Conservation (phyloP, 2,888 invertebrate species). For the Calephelis perditalis region DNA sequence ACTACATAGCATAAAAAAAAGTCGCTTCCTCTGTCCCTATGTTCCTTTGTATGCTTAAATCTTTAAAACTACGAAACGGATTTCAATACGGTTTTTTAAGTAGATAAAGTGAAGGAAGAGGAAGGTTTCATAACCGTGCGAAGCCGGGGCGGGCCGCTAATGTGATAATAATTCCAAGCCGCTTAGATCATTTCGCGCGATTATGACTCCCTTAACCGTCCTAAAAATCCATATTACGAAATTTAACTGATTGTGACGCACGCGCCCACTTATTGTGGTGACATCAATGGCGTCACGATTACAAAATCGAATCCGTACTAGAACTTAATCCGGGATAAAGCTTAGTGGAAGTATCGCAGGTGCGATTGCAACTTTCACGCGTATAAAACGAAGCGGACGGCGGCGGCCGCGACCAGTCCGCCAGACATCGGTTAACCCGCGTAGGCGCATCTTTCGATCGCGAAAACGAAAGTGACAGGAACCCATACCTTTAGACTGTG, state of each 20-base stretch:
- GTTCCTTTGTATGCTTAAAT: too few relatives aligned
- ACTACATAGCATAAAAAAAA: too few relatives aligned
- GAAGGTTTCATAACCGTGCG: too few relatives aligned
- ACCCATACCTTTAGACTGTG: conserved; percentile 46
- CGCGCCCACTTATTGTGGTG: conserved; percentile 33
- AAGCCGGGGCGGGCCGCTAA: too few relatives aligned
- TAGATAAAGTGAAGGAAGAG: too few relatives aligned
- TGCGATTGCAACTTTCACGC: conserved; percentile 67
- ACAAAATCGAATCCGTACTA: conserved; percentile 56
- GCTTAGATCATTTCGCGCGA: not conserved
- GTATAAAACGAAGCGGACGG: conserved; percentile 61
- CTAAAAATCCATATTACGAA: not conserved
- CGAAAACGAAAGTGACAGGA: conserved; percentile 66
- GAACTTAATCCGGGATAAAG: conserved; percentile 64
- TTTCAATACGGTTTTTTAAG: too few relatives aligned
- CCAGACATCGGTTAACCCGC: conserved; percentile 42
- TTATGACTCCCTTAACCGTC: not conserved
- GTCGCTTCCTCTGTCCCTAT: too few relatives aligned
- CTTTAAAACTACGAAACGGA: too few relatives aligned
- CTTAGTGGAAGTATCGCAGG: conserved; percentile 43
- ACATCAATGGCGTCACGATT: conserved; percentile 58
- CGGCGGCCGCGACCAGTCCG: conserved; percentile 69
- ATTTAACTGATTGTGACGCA: conserved; percentile 13
- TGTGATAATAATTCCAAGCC: not conserved
- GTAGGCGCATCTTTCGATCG: conserved; percentile 42